Conservation (phyloP, 2,797 vertebrate genomes). For the Megalops cyprinoides region DNA sequence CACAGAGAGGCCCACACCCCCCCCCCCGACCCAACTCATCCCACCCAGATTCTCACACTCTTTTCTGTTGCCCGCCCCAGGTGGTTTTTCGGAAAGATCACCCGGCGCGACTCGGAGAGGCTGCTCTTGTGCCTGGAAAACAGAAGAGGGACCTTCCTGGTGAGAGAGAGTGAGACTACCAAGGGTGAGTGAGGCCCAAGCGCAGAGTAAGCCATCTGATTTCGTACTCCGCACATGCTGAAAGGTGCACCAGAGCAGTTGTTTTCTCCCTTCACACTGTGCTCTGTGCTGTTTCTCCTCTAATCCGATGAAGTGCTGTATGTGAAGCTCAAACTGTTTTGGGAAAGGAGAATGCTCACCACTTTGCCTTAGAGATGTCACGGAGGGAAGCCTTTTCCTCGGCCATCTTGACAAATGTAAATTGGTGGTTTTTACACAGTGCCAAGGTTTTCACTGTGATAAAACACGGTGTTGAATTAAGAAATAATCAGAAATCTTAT, state of each 20-base stretch:
- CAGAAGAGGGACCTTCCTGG: slow-evolving; percentile 91
- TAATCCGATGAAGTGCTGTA: background rate
- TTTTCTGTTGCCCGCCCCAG: slow-evolving; percentile 66
- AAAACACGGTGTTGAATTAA: background rate
- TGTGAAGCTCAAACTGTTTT: no score
- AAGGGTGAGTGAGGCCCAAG: slow-evolving; percentile 79
- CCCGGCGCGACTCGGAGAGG: slow-evolving; percentile 91
- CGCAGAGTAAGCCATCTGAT: no score
- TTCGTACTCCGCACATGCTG: background rate
- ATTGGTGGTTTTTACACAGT: background rate
- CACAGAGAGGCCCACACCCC: slow-evolving; percentile 24
- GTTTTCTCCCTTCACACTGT: background rate
- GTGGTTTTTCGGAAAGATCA: slow-evolving; percentile 98
- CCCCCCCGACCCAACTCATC: no score
- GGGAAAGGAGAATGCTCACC: no score
- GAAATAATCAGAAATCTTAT: background rate
- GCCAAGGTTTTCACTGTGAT: background rate
- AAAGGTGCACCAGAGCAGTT: background rate
- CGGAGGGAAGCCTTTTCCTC: no score
- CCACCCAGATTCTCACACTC: background rate
- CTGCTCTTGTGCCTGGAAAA: slow-evolving; percentile 89
- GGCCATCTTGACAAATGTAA: background rate
- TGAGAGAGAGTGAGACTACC: slow-evolving; percentile 94
- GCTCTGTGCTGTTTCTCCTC: no score
- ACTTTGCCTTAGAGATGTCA: no score